Percentiles rank a stretch among this genome's conserved stretches.
These are phyloP conservation scores for Poeciliopsis turneri DNA, from an alignment of 2,797 vertebrate genomes.

Conservation along the genomic window DNA sequence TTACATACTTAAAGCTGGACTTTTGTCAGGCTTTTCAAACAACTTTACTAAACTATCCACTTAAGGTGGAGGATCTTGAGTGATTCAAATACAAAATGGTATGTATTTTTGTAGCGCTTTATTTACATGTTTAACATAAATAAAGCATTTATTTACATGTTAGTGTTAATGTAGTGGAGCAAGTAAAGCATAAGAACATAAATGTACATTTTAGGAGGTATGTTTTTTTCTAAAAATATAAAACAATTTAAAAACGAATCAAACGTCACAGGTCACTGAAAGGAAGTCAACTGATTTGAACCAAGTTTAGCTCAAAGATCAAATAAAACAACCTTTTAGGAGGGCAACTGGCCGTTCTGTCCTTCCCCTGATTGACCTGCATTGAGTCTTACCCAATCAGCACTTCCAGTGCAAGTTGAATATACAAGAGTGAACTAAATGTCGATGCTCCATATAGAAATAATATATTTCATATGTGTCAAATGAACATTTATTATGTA, in stretches of 20 bases:
- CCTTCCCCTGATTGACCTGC: too few relatives aligned
- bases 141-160: too few relatives aligned
- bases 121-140: background rate
- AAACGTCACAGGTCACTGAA: background rate
- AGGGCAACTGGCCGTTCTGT: too few relatives aligned
- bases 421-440: background rate
- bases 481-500: background rate
- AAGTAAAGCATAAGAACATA: background rate
- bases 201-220: background rate
- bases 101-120: too few relatives aligned
- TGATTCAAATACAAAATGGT: background rate
- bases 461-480: background rate
- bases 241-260: background rate
- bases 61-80: background rate
- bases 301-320: background rate
- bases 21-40: background rate
- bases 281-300: background rate
- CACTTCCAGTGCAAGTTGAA: background rate
- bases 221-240: background rate
- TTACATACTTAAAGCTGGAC: background rate
- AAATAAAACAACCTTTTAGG: too few relatives aligned
- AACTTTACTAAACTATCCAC: background rate
- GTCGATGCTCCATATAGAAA: background rate
- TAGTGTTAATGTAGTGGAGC: background rate
- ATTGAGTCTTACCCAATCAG: too few relatives aligned